These are phyloP conservation scores for Hydropotes inermis DNA, from an alignment of 2,113 vertebrate species.

Conservation along the genomic window DNA sequence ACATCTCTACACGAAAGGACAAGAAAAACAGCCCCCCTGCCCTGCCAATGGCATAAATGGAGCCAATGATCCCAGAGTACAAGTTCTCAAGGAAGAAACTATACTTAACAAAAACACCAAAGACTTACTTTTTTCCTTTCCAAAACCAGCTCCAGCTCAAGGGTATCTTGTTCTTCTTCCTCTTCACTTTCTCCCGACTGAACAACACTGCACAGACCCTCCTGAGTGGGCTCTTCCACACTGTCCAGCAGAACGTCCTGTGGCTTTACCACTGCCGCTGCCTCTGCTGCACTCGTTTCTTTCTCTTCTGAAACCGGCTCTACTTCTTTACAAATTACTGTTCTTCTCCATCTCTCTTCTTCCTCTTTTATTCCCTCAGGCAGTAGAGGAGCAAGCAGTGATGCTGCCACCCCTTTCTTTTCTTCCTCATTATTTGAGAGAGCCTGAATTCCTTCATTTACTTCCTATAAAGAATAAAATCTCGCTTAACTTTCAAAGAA, in stretches of 20 bases:
- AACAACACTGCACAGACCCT: constrained; percentile 86
- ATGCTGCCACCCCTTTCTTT: constrained; percentile 90
- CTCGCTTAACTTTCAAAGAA: not conserved
- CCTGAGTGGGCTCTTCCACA: constrained; percentile 81
- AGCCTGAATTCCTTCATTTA: constrained; percentile 94
- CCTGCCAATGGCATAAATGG: not conserved
- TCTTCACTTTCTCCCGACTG: constrained; percentile 87
- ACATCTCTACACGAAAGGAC: not conserved
- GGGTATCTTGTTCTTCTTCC: constrained; percentile 93
- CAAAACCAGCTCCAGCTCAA: constrained; percentile 93
- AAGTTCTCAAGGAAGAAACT: not conserved
- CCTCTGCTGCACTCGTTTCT: constrained; percentile 44
- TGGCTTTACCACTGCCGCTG: not conserved
- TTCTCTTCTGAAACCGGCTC: constrained; percentile 82
- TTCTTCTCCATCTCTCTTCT: constrained; percentile 96
- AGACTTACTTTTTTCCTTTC: constrained; percentile 93
- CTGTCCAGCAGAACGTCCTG: constrained; percentile 59
- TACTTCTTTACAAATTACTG: constrained; percentile 88
- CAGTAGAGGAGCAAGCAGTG: constrained; percentile 93
- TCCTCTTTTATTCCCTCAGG: constrained; percentile 93
- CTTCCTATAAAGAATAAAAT: constrained; percentile 84
- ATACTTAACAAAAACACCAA: not conserved
- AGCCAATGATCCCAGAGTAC: not conserved
- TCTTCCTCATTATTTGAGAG: constrained; percentile 95
- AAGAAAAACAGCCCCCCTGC: not conserved